Evolutionary conservation across 1,140 invertebrate genomes (phyloP).

Genomic region (Himalopsyche phryganea): DNA sequence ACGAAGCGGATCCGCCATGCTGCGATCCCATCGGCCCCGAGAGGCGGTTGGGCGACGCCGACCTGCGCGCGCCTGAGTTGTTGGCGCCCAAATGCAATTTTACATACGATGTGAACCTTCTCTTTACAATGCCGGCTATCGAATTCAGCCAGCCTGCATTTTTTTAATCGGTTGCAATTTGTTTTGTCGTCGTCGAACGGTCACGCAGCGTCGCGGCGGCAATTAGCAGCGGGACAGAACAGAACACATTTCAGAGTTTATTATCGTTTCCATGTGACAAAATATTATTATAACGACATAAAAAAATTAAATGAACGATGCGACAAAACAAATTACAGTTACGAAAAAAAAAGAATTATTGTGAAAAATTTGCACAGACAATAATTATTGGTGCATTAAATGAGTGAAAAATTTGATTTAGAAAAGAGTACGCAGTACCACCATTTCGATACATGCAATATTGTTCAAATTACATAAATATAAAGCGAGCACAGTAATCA

Average conservation of each 20-base stretch:
- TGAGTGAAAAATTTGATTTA: too few relatives aligned
- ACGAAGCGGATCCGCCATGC: background rate
- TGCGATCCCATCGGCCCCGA: slow-evolving; percentile 3
- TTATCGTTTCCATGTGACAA: too few relatives aligned
- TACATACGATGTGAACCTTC: slow-evolving; percentile 73
- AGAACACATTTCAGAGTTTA: background rate
- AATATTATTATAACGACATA: too few relatives aligned
- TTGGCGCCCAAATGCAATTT: slow-evolving; percentile 58
- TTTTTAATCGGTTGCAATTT: slow-evolving; percentile 24
- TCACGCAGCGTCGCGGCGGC: too few relatives aligned
- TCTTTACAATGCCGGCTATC: slow-evolving; percentile 59
- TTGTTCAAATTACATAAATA: background rate
- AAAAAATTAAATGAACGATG: background rate
- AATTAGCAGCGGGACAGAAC: too few relatives aligned
- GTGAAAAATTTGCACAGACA: background rate
- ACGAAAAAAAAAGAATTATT: background rate
- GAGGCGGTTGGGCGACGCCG: slow-evolving; percentile 12
- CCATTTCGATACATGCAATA: background rate
- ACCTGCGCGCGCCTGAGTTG: slow-evolving; percentile 24
- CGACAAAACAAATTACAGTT: slow-evolving; percentile 20
- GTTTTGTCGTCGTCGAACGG: slow-evolving; percentile 12
- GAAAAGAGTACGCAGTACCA: too few relatives aligned
- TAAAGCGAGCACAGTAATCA: background rate
- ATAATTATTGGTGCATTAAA: too few relatives aligned
- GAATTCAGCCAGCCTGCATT: slow-evolving; percentile 60